These are phyloP conservation scores for Anarsia innoxiella DNA, from an alignment of 2,888 invertebrate genomes.

Conservation along the genomic window DNA sequence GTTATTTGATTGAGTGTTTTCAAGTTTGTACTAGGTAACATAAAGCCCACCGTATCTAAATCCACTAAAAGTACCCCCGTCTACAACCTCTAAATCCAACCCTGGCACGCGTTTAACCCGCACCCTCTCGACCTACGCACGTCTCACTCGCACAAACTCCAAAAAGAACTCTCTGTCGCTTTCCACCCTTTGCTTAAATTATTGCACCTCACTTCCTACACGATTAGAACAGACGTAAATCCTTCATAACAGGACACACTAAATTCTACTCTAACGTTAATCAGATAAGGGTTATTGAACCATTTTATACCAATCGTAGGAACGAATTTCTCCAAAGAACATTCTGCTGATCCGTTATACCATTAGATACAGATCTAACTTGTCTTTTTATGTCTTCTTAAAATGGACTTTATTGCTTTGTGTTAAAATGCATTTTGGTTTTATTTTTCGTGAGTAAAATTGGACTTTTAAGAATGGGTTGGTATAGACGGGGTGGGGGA, in stretches of 20 bases:
- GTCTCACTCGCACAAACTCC: constrained; percentile 74
- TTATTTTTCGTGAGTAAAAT: constrained; percentile 25
- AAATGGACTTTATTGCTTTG: constrained; percentile 4
- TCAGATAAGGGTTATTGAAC: background rate
- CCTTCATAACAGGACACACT: constrained; percentile 18
- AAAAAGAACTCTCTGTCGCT: constrained; percentile 73
- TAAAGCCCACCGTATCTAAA: too few relatives aligned
- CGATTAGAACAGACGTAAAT: constrained; percentile 37
- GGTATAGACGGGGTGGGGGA: constrained; percentile 41
- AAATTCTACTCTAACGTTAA: constrained; percentile 31
- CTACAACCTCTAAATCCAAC: constrained; percentile 33
- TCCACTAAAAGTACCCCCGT: too few relatives aligned
- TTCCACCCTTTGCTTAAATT: constrained; percentile 75
- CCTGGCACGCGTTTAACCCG: constrained; percentile 65
- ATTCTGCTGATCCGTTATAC: constrained; percentile 44
- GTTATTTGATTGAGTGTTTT: too few relatives aligned
- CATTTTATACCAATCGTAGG: constrained; percentile 27
- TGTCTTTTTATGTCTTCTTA: constrained; percentile 22
- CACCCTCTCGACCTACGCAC: constrained; percentile 71
- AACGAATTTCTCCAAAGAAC: constrained; percentile 60
- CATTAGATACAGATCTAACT: constrained; percentile 57
- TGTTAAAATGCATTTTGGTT: constrained; percentile 25
- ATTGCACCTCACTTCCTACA: constrained; percentile 59
- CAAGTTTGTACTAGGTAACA: too few relatives aligned
- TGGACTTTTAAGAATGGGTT: constrained; percentile 46